phyloP scores from a whole-genome alignment of 2,888 invertebrate species.

The Zaprionus obscuricornis region DNA sequence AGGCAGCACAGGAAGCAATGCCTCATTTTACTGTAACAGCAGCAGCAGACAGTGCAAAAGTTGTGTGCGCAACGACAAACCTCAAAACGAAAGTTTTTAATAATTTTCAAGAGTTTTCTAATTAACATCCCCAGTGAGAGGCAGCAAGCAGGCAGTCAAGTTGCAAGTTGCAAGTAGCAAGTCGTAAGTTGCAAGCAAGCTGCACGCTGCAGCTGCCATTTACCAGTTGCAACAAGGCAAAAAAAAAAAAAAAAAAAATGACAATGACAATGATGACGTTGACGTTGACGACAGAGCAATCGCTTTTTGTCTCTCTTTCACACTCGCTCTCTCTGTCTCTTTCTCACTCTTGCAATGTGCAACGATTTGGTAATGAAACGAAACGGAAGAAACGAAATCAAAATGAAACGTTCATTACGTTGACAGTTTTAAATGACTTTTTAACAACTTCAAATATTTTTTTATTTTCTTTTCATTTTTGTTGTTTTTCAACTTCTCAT shows the following conservation, averaged over 20 bases:
- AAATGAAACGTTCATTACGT: constrained; percentile 56
- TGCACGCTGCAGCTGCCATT: too few species aligned
- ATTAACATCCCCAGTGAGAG: constrained; percentile 64
- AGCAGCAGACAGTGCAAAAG: constrained; percentile 38
- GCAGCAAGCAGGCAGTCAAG: constrained; percentile 34
- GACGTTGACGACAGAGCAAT: too few species aligned
- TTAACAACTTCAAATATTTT: constrained; percentile 68
- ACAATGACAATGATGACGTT: too few species aligned
- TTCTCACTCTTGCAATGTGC: too few species aligned
- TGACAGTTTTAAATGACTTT: constrained; percentile 73
- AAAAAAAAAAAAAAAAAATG: too few species aligned
- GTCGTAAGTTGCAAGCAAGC: not conserved
- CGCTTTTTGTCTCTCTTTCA: too few species aligned
- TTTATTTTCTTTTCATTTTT: too few species aligned
- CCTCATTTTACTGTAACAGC: constrained; percentile 23
- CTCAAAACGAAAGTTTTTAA: constrained; percentile 74
- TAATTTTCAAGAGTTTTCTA: constrained; percentile 78
- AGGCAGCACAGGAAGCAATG: not conserved
- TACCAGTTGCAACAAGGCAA: too few species aligned
- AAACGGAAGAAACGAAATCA: constrained; percentile 34
- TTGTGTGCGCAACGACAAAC: constrained; percentile 37
- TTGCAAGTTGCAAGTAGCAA: constrained; percentile 23
- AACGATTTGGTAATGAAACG: not conserved
- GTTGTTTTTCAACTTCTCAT: too few species aligned
- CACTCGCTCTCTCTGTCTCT: too few species aligned